phyloP scores from a whole-genome alignment of 2,888 invertebrate genomes.

The Sphaerophoria taeniata region DNA sequence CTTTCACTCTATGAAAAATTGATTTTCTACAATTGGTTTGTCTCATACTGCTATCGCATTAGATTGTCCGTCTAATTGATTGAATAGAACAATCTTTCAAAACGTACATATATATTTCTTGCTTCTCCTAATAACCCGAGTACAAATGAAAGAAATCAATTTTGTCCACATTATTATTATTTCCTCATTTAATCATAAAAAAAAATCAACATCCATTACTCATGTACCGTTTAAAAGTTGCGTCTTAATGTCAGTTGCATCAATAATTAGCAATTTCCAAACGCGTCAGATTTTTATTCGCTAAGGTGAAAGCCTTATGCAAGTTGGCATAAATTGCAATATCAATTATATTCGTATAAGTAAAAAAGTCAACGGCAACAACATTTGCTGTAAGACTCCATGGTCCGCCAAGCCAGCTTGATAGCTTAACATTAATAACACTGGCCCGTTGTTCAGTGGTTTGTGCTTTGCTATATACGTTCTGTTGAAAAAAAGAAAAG shows the following conservation, averaged over 20 bases:
- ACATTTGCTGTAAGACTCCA: slow-evolving; percentile 89
- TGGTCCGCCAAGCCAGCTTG: slow-evolving; percentile 86
- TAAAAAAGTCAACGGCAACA: slow-evolving; percentile 89
- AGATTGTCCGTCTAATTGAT: no score
- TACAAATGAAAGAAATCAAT: slow-evolving; percentile 2
- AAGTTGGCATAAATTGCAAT: slow-evolving; percentile 85
- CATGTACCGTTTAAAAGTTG: slow-evolving; percentile 25
- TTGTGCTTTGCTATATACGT: slow-evolving; percentile 77
- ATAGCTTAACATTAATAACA: slow-evolving; percentile 86
- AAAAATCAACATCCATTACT: slow-evolving; percentile 13
- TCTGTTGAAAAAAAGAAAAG: slow-evolving; percentile 73
- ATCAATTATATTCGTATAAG: slow-evolving; percentile 88
- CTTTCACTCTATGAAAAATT: no score
- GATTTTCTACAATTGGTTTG: no score
- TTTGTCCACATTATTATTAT: background rate
- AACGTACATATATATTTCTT: background rate
- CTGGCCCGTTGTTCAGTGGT: slow-evolving; percentile 80
- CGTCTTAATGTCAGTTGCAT: slow-evolving; percentile 12
- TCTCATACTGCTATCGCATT: no score
- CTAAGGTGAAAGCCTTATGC: slow-evolving; percentile 79
- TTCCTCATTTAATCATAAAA: slow-evolving; percentile 13
- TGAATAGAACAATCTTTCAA: no score
- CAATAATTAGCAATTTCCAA: slow-evolving; percentile 77
- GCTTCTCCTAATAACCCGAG: background rate
- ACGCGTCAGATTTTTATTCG: slow-evolving; percentile 78